Base-by-base conservation (phyloP, 2,888 invertebrate genomes). In the Laspeyria flexula region DNA sequence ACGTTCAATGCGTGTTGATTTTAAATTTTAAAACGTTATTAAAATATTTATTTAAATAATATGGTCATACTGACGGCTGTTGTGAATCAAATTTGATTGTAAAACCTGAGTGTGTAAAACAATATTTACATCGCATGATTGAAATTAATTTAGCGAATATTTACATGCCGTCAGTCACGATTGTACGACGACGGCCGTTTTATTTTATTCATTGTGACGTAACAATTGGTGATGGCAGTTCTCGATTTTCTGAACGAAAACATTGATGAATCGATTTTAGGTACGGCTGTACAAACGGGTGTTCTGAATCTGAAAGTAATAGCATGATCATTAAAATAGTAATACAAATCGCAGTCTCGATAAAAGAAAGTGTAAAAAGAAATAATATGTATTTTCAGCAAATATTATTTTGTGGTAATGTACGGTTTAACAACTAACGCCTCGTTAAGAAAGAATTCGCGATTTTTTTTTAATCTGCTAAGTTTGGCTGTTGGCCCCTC, bases 41-140 rank as follows among this genome's bases (percentile, higher is more conserved):
- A 15, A 39, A 44, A 42, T 35, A 42, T 44, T 47, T 56, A 18
- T 29, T 42, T 31, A 21, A 1, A 40, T 42, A 41, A 31, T 29
- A 33, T 5, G 30, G 5, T 11, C n/a, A 30, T 18, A 12, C 30
- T 33, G 44, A 6, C 18, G 27, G 46, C 59, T 34, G 10, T 44
- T 50, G 33, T 46, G 33, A 66, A 51, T 50, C 40, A 43, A 50
- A 64, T 49, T 55, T 38, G 31, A 43, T 46, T 57, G 46, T 51
- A 52, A 66, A 50, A 44, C 45, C 39, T 49, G 43, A 46, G 40
- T 21, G 31, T 45, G 30, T 45, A 45, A 49, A 58, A 58, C 43
- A 62, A 63, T 67, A 63, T 66, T 65, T 55, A 59, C 55, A 52
- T 59, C 27, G 35, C 37, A 50, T 59, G 50, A 63, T 53, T 64